A percentile compares a stretch with the other conserved stretches of the same genome.
Conservation (phyloP, 2,113 vertebrate species). For the Cygnus atratus region DNA sequence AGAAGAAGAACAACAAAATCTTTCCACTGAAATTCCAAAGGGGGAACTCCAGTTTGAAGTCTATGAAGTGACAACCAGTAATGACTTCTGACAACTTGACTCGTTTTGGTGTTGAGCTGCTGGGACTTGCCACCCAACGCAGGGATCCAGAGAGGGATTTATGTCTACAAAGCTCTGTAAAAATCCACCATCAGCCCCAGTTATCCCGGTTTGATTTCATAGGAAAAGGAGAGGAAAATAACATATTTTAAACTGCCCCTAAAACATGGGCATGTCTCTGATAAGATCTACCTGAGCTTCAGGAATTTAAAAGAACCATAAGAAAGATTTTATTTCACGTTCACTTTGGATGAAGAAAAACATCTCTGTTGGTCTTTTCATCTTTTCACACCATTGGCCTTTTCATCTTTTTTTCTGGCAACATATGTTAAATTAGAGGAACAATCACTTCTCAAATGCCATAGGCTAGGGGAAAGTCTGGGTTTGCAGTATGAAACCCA, state of each 20-base stretch:
- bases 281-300: background rate
- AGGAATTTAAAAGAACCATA: background rate
- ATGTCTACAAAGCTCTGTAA: background rate
- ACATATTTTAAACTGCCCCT: background rate
- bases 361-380: background rate
- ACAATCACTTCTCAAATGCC: background rate
- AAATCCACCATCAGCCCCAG: background rate
- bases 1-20: background rate
- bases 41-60: background rate
- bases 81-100: constrained; percentile 45
- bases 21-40: background rate
- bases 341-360: background rate
- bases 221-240: background rate
- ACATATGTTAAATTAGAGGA: background rate
- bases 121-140: constrained; percentile 7
- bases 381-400: background rate
- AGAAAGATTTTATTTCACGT: background rate
- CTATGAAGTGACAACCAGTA: constrained; percentile 48
- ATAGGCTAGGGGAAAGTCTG: background rate
- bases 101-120: background rate
- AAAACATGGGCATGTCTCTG: fast-evolving
- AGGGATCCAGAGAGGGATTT: background rate
- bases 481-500: background rate
- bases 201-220: background rate
- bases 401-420: background rate